Base-by-base conservation (phyloP, 2,797 vertebrate species). In the Amazonetta brasiliensis region DNA sequence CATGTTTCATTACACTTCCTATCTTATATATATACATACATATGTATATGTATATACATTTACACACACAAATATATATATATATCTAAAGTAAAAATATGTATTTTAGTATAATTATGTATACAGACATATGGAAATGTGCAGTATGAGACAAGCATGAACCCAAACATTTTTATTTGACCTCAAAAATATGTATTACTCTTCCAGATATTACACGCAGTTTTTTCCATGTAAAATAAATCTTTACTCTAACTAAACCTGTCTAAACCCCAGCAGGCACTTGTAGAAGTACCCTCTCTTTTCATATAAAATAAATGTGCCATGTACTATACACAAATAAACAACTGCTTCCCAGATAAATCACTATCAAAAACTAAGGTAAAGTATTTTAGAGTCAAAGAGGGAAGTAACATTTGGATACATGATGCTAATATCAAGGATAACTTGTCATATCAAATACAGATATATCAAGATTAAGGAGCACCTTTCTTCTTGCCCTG, bases 371-470 rank as follows among this genome's bases (percentile, higher is more conserved):
- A 90, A 81, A 77, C 6, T 56, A 75, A 39, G 20, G 56, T 37
- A 87, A 26, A 15, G 33, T 79, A 72, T 82, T 92, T 81, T 75
- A 69, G 81, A 67, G 68, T 87, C 60, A 89, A 76, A 92, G 64
- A 9, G 31, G 60, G 30, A 89, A 84, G 60, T 41, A 82, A 73
- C 84, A 91, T 71, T 86, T 58, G 41, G 82, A 82, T 84, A 85
- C 62, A 59, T 55, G 58, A 73, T 67, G 67, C 22, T 66, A 90
- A 93, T 83, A 71, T 48, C 78, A 85, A 90, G 72, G 75, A 87
- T 91, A 94, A 90, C 37, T 15, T 94, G 87, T 96, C 92, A 66
- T 35, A 84, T 79, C 62, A 92, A 90, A 92, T 74, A 80, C 19
- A 93, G 78, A 54, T 71, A 44, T 17, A 76, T 76, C 54, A 85